Evolutionary conservation across 2,797 vertebrate species (phyloP), one percentile per base, ranked within the genome.

Genomic region (Helostoma temminkii): DNA sequence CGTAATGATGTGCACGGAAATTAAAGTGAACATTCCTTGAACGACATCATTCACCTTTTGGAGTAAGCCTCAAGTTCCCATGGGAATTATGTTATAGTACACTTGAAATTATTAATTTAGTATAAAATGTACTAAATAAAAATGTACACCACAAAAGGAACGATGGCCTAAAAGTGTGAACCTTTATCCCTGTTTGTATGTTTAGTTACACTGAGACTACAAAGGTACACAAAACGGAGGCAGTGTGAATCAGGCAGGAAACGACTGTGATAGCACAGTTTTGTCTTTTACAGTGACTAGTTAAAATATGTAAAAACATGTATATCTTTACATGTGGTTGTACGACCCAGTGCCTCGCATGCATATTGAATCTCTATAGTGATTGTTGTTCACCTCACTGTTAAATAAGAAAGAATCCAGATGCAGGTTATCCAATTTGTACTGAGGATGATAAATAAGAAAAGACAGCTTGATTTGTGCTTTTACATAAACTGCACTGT

Each of bases 401-500:
- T n/a, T n/a, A n/a, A n/a, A n/a, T n/a, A n/a, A n/a, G n/a, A n/a
- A n/a, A n/a, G 16, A 68, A 37, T 26, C 47, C 28, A 34, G 24
- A 43, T n/a, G n/a, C 5, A 14, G 39, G 12, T 32, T 11, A 22
- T 42, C 6, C 5, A 47, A 28, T 56, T 48, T 18, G 21, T 21
- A 6, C 34, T 9, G 6, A 42, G 25, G 3, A 66, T 32, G 10
- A 68, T 58, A 65, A 47, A 73, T 52, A 48, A 39, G 21, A 5
- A 34, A 21, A 3, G 25, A 61, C 49, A 22, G 36, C 24, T 16
- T 59, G 10, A 28, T 49, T 25, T 34, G 24, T 46, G 48, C 57
- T 66, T 22, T 70, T 36, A 39, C 48, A 37, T 50, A 24, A 78
- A 49, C 47, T 49, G 19, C 2, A 9, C 18, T 26, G 67, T 60